A percentile compares a stretch with the other conserved stretches of the same genome.
Evolutionary conservation across 2,888 invertebrate species (phyloP).

Genomic region (Drosophila mettleri): DNA sequence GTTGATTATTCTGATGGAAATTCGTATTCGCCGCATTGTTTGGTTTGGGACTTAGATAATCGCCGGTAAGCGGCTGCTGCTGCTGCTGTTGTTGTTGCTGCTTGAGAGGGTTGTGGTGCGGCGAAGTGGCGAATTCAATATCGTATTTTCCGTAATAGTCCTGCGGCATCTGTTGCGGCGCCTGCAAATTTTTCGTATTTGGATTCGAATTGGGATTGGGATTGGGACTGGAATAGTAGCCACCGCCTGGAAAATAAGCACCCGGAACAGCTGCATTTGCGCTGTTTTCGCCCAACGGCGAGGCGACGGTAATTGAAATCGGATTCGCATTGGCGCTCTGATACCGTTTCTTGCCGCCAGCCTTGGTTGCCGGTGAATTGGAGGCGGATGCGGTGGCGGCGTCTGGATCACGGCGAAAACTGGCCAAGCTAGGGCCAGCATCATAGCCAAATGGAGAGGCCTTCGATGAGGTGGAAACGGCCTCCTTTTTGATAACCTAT

Average conservation of each 20-base stretch:
- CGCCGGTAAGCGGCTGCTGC: slow-evolving; percentile 64
- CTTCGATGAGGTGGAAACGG: slow-evolving; percentile 84
- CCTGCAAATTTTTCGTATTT: slow-evolving; percentile 56
- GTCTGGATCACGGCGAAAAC: slow-evolving; percentile 73
- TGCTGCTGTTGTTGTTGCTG: slow-evolving; percentile 37
- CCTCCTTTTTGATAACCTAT: slow-evolving; percentile 84
- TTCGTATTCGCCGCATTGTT: slow-evolving; percentile 60
- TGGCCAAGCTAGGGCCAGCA: slow-evolving; percentile 65
- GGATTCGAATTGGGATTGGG: slow-evolving; percentile 65
- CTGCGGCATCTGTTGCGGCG: slow-evolving; percentile 70
- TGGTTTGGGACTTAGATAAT: slow-evolving; percentile 81
- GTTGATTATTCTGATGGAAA: slow-evolving; percentile 76
- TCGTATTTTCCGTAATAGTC: slow-evolving; percentile 85
- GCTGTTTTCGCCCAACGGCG: slow-evolving; percentile 50
- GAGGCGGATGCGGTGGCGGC: slow-evolving; percentile 64
- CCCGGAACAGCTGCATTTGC: slow-evolving; percentile 51
- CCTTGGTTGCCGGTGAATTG: slow-evolving; percentile 64
- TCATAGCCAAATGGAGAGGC: slow-evolving; percentile 84
- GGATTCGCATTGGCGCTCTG: slow-evolving; percentile 55
- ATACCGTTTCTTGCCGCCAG: slow-evolving; percentile 73
- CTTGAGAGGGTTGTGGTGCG: slow-evolving; percentile 64
- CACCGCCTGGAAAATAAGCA: slow-evolving; percentile 79
- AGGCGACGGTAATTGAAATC: slow-evolving; percentile 46
- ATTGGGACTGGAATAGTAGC: slow-evolving; percentile 79
- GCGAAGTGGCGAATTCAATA: slow-evolving; percentile 78